Conservation (phyloP, 92 coral and sea anemone genomes). For the Actinernus sp. region DNA sequence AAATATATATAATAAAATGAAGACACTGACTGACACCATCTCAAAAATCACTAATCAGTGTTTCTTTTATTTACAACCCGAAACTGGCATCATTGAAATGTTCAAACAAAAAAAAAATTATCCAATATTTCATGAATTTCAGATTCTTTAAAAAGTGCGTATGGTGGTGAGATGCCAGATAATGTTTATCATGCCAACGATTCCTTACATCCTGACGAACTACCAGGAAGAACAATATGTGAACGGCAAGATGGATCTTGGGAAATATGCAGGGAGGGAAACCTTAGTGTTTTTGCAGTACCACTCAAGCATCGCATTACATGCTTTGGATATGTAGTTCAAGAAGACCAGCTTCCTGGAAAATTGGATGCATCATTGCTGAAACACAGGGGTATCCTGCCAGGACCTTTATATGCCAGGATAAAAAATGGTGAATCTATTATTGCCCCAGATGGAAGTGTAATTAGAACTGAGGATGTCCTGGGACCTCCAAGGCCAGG, state of each 20-base stretch:
- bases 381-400: slow-evolving; percentile 84
- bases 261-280: slow-evolving; percentile 79
- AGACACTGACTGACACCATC: no score
- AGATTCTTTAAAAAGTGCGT: slow-evolving; percentile 12
- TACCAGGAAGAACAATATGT: slow-evolving; percentile 59
- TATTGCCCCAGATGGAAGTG: slow-evolving; percentile 73
- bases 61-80: no score
- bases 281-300: slow-evolving; percentile 80
- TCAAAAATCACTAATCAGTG: no score
- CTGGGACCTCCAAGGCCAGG: slow-evolving; percentile 86
- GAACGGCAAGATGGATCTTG: slow-evolving; percentile 56
- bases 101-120: no score
- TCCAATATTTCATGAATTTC: no score
- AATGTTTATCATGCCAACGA: neutral
- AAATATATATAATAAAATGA: no score
- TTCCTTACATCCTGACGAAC: slow-evolving; percentile 69
- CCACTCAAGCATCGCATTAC: slow-evolving; percentile 80
- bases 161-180: slow-evolving; percentile 25
- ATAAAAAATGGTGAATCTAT: slow-evolving; percentile 84
- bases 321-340: slow-evolving; percentile 90
- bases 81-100: no score
- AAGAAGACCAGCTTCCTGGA: slow-evolving; percentile 79
- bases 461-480: slow-evolving; percentile 74
- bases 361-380: slow-evolving; percentile 81
- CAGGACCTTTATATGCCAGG: slow-evolving; percentile 95